phyloP scores from a whole-genome alignment of 2,113 vertebrate species.

The Laterallus jamaicensis region DNA sequence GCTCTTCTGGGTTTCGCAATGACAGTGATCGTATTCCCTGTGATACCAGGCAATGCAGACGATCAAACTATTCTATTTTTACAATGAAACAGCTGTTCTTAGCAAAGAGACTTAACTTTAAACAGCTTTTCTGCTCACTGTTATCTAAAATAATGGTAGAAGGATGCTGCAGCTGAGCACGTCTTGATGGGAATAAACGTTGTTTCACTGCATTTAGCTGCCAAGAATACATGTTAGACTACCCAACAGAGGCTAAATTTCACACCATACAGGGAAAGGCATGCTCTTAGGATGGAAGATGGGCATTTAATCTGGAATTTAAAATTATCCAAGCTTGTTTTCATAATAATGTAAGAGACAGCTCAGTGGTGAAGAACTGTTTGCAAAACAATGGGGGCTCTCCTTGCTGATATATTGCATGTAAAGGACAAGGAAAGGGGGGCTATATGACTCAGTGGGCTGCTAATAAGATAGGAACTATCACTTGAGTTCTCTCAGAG shows the following conservation, averaged over 20 bases:
- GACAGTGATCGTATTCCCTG: neutral
- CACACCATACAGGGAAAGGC: neutral
- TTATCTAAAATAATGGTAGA: neutral
- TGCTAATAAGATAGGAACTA: neutral
- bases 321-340: neutral
- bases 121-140: neutral
- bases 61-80: neutral
- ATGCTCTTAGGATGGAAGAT: neutral
- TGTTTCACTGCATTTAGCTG: neutral
- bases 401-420: neutral
- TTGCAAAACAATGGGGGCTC: neutral
- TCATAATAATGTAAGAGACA: neutral
- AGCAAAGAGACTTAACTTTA: neutral
- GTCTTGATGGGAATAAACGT: neutral
- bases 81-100: neutral
- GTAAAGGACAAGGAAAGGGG: neutral
- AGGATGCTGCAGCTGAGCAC: neutral
- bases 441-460: neutral
- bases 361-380: neutral
- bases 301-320: neutral
- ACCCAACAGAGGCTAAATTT: neutral
- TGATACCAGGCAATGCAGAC: neutral
- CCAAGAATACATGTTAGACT: neutral
- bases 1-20: neutral
- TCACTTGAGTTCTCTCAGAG: neutral